A percentile compares a stretch with the other conserved stretches of the same genome.
Evolutionary conservation across 2,113 vertebrate species (phyloP).

Genomic region (Onychostruthus taczanowskii): DNA sequence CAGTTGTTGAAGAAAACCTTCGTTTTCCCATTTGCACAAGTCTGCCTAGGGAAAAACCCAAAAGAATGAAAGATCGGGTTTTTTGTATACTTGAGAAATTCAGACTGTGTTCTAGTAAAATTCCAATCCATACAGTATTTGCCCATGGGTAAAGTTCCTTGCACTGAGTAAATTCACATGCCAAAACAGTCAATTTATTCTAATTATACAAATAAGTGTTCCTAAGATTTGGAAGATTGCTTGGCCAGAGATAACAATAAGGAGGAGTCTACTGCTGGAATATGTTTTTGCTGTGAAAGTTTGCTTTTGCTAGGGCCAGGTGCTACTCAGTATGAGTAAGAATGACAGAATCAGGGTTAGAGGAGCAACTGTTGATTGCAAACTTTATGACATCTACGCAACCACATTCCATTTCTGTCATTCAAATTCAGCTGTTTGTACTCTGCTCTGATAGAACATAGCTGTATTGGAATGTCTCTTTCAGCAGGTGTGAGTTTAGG

Average conservation of each 20-base stretch:
- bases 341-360: background rate
- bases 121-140: background rate
- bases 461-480: background rate
- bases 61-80: background rate
- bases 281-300: background rate
- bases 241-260: background rate
- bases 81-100: background rate
- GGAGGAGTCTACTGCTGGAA: background rate
- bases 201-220: background rate
- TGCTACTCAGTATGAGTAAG: background rate
- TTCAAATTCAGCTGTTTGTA: background rate
- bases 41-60: background rate
- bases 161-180: background rate
- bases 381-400: background rate
- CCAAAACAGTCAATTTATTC: background rate
- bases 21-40: background rate
- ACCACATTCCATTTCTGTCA: background rate
- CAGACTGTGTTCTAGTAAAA: background rate
- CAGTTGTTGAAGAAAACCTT: background rate
- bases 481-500: background rate
- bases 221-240: background rate
- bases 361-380: background rate
- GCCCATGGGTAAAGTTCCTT: background rate
- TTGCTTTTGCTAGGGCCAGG: background rate
- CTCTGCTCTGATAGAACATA: background rate